A percentile compares a stretch with the other conserved stretches of the same genome.
These are phyloP conservation scores for Pangasianodon gigas DNA, from an alignment of 2,113 vertebrate species.

Conservation along the genomic window DNA sequence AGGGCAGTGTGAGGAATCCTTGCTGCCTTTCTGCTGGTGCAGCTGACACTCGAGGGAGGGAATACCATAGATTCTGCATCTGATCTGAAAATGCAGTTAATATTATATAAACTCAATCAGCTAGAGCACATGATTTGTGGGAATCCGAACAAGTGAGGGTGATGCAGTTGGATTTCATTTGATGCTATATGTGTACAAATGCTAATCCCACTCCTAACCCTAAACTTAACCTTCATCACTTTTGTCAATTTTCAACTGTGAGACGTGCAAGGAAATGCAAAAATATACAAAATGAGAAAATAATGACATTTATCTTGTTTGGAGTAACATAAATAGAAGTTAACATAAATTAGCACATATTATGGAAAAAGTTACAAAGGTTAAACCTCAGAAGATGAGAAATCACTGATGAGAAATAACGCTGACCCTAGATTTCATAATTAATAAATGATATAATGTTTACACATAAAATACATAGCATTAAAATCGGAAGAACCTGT, in stretches of 20 bases:
- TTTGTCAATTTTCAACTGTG: not conserved
- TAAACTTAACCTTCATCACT: not conserved
- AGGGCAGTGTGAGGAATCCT: slow-evolving; percentile 55
- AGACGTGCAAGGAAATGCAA: not conserved
- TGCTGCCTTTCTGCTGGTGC: slow-evolving; percentile 25
- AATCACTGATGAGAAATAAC: not conserved
- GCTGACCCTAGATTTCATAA: not conserved
- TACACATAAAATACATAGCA: not conserved
- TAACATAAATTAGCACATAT: not conserved
- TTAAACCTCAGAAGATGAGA: not conserved
- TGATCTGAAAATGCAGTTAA: slow-evolving; percentile 37
- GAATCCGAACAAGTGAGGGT: not conserved
- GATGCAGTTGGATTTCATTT: not conserved
- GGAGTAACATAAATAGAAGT: not conserved
- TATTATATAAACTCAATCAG: not conserved
- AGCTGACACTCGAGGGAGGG: not conserved
- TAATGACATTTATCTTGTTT: not conserved
- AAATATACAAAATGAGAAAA: not conserved
- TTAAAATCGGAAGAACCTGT: not conserved
- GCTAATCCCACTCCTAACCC: not conserved
- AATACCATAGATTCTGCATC: slow-evolving; percentile 28
- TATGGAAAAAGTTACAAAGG: not conserved
- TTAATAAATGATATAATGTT: not conserved
- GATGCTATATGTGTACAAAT: not conserved
- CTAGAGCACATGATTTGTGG: not conserved